A percentile compares a stretch with the other conserved stretches of the same genome.
Evolutionary conservation across 2,797 vertebrate species (phyloP).

Genomic region (Oreortyx pictus): DNA sequence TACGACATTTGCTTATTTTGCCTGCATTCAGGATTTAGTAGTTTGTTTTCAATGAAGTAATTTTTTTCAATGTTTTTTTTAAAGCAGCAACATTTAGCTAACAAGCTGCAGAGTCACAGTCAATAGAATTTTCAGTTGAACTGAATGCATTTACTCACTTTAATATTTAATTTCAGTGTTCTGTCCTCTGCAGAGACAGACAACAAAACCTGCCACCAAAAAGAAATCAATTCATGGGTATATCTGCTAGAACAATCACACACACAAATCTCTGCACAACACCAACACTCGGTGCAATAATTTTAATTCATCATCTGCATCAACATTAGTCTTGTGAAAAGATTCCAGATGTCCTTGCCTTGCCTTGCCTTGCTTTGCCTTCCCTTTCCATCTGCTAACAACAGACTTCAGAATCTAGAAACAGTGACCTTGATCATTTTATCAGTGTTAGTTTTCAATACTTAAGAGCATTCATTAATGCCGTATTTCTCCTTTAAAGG

Average conservation of each 20-base stretch:
- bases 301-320: not conserved
- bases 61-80: not conserved
- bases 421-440: not conserved
- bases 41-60: not conserved
- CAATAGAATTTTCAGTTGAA: slow-evolving; percentile 47
- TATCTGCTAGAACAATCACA: slow-evolving; percentile 18
- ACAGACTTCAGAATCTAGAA: not conserved
- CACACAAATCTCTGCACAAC: not conserved
- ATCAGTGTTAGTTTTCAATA: not conserved
- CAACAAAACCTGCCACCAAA: not conserved
- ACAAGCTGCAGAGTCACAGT: not conserved
- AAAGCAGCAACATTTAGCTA: not conserved
- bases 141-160: slow-evolving; percentile 51
- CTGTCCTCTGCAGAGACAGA: slow-evolving; percentile 4
- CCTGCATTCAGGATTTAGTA: not conserved
- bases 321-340: not conserved
- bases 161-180: slow-evolving; percentile 51
- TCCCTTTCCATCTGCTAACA: not conserved
- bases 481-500: slow-evolving; percentile 21
- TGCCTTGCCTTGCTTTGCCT: not conserved
- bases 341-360: not conserved
- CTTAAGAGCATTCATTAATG: rapidly evolving
- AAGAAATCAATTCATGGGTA: not conserved
- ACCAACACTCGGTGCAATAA: not conserved
- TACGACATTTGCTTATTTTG: slow-evolving; percentile 53